Base-by-base conservation (phyloP, 1,140 invertebrate genomes). In the Cydia amplana region DNA sequence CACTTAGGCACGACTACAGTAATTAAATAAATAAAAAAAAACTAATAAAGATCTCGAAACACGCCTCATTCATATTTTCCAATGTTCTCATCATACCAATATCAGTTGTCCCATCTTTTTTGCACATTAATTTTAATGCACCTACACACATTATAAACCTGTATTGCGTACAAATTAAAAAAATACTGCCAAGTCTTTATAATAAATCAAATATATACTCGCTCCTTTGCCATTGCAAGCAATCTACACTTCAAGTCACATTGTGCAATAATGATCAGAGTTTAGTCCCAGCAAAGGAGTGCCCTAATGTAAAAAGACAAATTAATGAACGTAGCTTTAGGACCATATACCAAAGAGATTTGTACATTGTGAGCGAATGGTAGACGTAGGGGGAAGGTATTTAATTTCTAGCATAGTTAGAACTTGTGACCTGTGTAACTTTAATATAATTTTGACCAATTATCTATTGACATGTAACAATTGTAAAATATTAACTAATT, bases 341-440 rank as follows among this genome's bases (percentile, higher is more conserved):
- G 91, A 88, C 86, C 88, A 86, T 90, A 90, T 91, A 92, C 91
- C 91, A 92, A 92, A 92, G 91, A 92, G 85, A 90, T 90, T 82
- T 91, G 90, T 92, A 92, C 85, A 90, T 89, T 90, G 87, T 86
- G 86, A 88, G 78, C 83, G 82, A 85, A 82, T 80, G 81, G 84
- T 90, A 88, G 85, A 79, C 75, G 81, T 89, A 89, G 84, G 80
- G 82, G 85, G 79, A 79, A 81, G 80, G 79, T 91, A 90, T 92
- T 92, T 92, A 87, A 92, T 90, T 92, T 89, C 80, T 91, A 90
- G 84, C 63, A 77, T 90, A 89, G 77, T 87, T 85, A 87, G 81
- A 84, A 82, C 83, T 89, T 89, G 85, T 85, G 86, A 92, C 86
- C 89, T 90, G 87, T 87, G 83, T 87, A 87, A 78, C 81, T 72